Evolutionary conservation across 2,797 vertebrate species (phyloP).

Genomic region (Heterohyrax brucei): DNA sequence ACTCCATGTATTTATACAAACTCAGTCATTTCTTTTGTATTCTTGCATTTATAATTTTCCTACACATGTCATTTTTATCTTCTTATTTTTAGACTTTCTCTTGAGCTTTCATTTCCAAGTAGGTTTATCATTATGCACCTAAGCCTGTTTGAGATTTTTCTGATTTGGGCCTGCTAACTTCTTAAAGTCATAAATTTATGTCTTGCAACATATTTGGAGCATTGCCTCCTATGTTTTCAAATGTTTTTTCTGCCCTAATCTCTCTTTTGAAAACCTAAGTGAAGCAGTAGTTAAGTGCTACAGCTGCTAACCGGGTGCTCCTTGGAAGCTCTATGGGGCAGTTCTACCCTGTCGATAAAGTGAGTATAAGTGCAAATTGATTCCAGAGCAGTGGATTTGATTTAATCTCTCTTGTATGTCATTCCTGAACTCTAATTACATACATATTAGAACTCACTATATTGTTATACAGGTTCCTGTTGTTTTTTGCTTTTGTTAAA

Average conservation of each 20-base stretch:
- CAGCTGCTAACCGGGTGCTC: no score
- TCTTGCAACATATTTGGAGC: background rate
- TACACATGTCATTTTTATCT: background rate
- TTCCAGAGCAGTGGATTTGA: no score
- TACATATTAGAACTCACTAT: background rate
- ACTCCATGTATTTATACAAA: conserved; percentile 86
- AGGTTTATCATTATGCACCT: background rate
- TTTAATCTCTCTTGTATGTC: background rate
- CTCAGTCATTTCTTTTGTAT: conserved; percentile 85
- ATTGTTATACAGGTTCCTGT: background rate
- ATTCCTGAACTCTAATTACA: background rate
- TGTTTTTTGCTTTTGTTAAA: no score
- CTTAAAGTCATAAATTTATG: background rate
- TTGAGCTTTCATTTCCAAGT: background rate
- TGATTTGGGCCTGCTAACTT: background rate
- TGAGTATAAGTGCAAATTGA: no score
- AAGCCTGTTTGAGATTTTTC: background rate
- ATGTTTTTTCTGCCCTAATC: background rate
- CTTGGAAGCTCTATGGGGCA: no score
- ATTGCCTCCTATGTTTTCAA: background rate
- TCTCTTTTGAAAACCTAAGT: background rate
- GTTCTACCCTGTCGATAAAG: no score
- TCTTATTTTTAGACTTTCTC: background rate
- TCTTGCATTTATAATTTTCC: conserved; percentile 83
- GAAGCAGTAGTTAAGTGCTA: no score